These are phyloP conservation scores for Sinelater perroti DNA, from an alignment of 2,888 invertebrate genomes.

Conservation along the genomic window DNA sequence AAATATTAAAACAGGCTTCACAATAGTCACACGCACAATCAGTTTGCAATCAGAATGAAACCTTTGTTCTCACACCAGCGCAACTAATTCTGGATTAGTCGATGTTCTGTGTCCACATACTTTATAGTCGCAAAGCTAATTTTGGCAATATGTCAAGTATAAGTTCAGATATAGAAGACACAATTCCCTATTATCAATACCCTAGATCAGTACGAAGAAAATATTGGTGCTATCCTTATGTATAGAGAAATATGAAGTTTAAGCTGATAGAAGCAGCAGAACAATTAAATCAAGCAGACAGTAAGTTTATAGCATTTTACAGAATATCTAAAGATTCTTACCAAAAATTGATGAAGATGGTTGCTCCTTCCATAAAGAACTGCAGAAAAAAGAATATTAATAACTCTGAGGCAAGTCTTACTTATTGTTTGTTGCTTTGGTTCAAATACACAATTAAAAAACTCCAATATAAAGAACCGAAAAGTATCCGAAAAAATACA, in stretches of 20 bases:
- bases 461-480: too few species aligned
- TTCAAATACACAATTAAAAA: constrained; percentile 5
- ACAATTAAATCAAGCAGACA: not conserved
- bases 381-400: constrained; percentile 15
- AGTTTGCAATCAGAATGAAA: not conserved
- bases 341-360: constrained; percentile 15
- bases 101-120: not conserved
- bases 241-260: constrained; percentile 3
- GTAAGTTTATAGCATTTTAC: constrained; percentile 1
- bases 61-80: not conserved
- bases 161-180: constrained; percentile 10
- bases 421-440: constrained; percentile 12
- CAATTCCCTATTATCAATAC: constrained; percentile 3
- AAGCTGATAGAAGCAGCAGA: constrained; percentile 6
- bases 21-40: too few species aligned
- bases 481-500: too few species aligned
- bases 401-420: constrained; percentile 17
- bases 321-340: constrained; percentile 10
- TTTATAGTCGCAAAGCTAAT: too few species aligned
- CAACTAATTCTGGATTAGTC: not conserved
- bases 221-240: constrained; percentile 12
- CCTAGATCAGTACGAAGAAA: not conserved
- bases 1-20: too few species aligned
- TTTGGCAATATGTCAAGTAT: constrained; percentile 17
- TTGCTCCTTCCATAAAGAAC: constrained; percentile 10